These are phyloP conservation scores for Epizoanthus illoricatus DNA, from an alignment of 92 coral and sea anemone species.

Conservation along the genomic window DNA sequence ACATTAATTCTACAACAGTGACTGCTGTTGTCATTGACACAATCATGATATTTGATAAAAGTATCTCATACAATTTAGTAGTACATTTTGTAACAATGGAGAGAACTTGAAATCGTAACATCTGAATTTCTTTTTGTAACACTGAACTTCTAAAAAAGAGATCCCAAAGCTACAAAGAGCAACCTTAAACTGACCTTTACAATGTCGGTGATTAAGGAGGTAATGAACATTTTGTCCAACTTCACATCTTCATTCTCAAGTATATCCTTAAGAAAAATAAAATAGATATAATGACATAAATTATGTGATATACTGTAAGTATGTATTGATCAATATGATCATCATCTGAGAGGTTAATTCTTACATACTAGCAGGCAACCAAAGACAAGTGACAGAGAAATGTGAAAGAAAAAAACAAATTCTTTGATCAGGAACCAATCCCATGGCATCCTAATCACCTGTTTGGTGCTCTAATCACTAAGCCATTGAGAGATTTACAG, in stretches of 20 bases:
- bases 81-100: neutral
- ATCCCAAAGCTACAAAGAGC: neutral
- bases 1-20: too few species aligned
- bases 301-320: neutral
- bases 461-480: too few species aligned
- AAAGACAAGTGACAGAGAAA: too few species aligned
- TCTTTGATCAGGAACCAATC: too few species aligned
- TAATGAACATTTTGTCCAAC: constrained; percentile 90
- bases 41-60: too few species aligned
- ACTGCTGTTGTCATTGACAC: too few species aligned
- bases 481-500: too few species aligned
- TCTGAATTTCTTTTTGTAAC: neutral
- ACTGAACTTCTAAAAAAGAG: neutral
- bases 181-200: constrained; percentile 67
- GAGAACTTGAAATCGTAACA: neutral
- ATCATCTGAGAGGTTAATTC: too few species aligned
- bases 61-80: too few species aligned
- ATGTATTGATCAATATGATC: neutral
- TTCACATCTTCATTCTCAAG: constrained; percentile 93
- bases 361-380: too few species aligned
- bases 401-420: too few species aligned
- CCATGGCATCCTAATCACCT: too few species aligned
- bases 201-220: constrained; percentile 84
- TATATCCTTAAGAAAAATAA: constrained; percentile 65
- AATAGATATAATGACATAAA: neutral